These are phyloP conservation scores for Drosophila sturtevanti DNA, from an alignment of 1,140 invertebrate genomes.

Conservation along the genomic window DNA sequence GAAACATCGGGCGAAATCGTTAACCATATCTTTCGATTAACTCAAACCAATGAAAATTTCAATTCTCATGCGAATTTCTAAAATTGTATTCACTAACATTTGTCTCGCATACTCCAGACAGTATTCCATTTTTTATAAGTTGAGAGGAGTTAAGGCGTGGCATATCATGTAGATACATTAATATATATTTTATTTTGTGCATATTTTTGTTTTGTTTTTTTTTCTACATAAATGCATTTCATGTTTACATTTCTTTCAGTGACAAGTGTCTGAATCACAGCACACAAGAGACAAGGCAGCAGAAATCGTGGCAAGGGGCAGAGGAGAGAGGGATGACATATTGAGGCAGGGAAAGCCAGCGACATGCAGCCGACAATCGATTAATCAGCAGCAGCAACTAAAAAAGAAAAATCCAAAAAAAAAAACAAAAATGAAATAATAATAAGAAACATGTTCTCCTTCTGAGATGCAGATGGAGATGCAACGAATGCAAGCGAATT, in stretches of 20 bases:
- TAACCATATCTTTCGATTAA: no score
- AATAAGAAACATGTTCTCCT: constrained; percentile 73
- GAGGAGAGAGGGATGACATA: constrained; percentile 62
- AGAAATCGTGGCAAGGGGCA: constrained; percentile 27
- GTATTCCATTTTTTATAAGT: not conserved
- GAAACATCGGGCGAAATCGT: not conserved
- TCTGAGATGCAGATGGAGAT: constrained; percentile 30
- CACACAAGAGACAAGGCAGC: not conserved
- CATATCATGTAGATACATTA: constrained; percentile 9
- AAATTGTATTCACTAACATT: not conserved
- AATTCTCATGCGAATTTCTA: no score
- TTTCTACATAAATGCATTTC: constrained; percentile 79
- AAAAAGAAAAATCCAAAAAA: not conserved
- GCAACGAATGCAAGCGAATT: constrained; percentile 46
- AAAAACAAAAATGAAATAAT: constrained; percentile 37
- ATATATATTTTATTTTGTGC: constrained; percentile 42
- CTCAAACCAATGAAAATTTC: no score
- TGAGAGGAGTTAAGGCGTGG: not conserved
- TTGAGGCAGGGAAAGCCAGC: constrained; percentile 69
- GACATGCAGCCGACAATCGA: constrained; percentile 79
- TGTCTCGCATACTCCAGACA: not conserved
- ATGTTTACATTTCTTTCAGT: constrained; percentile 80
- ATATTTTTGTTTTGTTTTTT: constrained; percentile 20
- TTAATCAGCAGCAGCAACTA: constrained; percentile 63
- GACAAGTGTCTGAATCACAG: constrained; percentile 79